Evolutionary conservation across 2,797 vertebrate genomes (phyloP).

Genomic region (Dallia pectoralis): DNA sequence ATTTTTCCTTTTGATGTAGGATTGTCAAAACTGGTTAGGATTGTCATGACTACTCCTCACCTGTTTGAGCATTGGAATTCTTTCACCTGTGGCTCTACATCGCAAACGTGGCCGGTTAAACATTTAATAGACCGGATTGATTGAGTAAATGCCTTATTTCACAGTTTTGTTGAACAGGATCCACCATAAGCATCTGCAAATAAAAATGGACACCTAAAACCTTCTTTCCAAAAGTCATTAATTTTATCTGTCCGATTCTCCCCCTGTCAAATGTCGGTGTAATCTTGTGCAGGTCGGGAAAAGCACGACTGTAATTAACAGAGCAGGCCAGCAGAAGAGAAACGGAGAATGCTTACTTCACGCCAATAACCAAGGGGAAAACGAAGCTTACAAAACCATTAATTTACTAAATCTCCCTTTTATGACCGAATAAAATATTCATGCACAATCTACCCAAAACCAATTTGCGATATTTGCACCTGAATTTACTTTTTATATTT

Average conservation of each 20-base stretch:
- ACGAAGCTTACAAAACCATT: constrained; percentile 52
- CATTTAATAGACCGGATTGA: background rate
- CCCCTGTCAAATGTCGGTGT: constrained; percentile 52
- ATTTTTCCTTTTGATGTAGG: no score
- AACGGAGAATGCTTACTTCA: constrained; percentile 28
- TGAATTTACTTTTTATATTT: constrained; percentile 79
- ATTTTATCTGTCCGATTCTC: constrained; percentile 50
- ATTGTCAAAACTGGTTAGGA: background rate
- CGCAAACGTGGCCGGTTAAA: background rate
- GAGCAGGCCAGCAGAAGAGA: constrained; percentile 40
- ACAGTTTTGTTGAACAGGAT: constrained; percentile 4
- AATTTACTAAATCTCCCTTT: constrained; percentile 69
- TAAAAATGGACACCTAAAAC: constrained; percentile 47
- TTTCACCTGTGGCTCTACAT: background rate
- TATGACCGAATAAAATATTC: constrained; percentile 78
- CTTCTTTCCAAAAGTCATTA: constrained; percentile 50
- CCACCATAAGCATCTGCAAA: constrained; percentile 29
- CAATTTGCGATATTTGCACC: constrained; percentile 75
- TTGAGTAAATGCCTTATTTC: background rate
- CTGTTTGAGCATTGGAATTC: background rate
- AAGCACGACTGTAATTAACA: constrained; percentile 54
- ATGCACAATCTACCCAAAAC: constrained; percentile 73
- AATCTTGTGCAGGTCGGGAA: constrained; percentile 55
- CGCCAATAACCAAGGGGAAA: constrained; percentile 35
- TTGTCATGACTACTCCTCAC: background rate